Conservation (phyloP, 2,113 vertebrate species). For the Neomonachus schauinslandi region DNA sequence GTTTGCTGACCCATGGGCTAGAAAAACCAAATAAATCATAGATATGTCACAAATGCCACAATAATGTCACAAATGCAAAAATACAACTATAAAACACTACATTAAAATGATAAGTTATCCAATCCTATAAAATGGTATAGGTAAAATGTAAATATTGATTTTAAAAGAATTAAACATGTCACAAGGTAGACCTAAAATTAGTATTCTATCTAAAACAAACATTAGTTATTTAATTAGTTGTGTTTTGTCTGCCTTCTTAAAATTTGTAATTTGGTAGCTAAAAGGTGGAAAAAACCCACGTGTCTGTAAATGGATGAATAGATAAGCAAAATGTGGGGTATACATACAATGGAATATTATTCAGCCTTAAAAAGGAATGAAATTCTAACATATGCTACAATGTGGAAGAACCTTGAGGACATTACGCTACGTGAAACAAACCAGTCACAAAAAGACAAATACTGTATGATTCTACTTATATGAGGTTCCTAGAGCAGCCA, state of each 20-base stretch:
- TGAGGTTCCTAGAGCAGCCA: background rate
- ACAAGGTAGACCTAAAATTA: background rate
- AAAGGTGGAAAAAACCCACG: background rate
- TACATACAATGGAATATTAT: background rate
- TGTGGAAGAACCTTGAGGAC: background rate
- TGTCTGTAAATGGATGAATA: background rate
- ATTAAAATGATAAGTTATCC: background rate
- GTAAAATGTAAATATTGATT: background rate
- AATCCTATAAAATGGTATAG: background rate
- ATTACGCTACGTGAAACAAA: background rate
- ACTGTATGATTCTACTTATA: background rate
- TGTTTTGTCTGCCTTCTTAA: background rate
- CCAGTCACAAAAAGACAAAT: background rate
- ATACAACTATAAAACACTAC: background rate
- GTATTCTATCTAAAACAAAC: background rate
- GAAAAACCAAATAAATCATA: constrained; percentile 16
- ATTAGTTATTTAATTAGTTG: constrained; percentile 13
- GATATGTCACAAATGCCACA: background rate
- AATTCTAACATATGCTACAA: background rate
- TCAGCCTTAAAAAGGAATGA: background rate
- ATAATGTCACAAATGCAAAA: background rate
- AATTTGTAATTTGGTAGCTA: background rate
- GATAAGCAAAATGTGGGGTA: background rate
- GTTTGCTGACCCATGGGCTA: background rate
- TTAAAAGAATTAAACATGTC: background rate